phyloP scores from a whole-genome alignment of 2,113 vertebrate genomes.

The Hydrochoerus hydrochaeris region DNA sequence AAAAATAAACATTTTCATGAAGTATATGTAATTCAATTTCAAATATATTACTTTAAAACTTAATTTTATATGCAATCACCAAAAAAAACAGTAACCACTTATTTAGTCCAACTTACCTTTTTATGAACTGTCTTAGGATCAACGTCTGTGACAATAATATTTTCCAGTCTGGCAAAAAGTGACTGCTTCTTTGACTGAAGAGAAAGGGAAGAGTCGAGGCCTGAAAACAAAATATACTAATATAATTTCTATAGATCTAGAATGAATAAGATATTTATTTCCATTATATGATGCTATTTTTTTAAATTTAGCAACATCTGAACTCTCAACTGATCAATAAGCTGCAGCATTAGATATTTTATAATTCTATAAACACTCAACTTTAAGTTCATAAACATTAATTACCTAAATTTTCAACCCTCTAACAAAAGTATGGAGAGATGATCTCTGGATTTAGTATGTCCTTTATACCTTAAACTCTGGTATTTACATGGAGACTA shows the following conservation, averaged over 20 bases:
- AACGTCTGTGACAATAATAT: slow-evolving; percentile 94
- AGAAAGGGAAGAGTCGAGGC: slow-evolving; percentile 92
- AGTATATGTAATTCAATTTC: not conserved
- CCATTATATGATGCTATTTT: not conserved
- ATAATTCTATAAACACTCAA: slow-evolving; percentile 36
- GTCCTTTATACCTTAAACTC: not conserved
- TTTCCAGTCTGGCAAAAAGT: slow-evolving; percentile 92
- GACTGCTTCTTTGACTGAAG: slow-evolving; percentile 90
- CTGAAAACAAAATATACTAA: slow-evolving; percentile 81
- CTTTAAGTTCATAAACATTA: slow-evolving; percentile 31
- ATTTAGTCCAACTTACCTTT: slow-evolving; percentile 87
- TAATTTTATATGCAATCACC: not conserved
- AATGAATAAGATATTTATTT: slow-evolving; percentile 8
- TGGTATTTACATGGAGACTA: slow-evolving; percentile 31
- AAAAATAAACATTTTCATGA: not conserved
- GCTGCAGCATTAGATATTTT: not conserved
- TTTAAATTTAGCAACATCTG: slow-evolving; percentile 19
- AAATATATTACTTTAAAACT: slow-evolving; percentile 32
- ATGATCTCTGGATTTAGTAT: not conserved
- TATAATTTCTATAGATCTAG: not conserved
- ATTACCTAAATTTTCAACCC: slow-evolving; percentile 4
- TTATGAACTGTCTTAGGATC: slow-evolving; percentile 93
- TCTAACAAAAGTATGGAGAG: not conserved
- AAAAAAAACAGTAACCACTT: slow-evolving; percentile 49
- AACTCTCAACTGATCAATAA: slow-evolving; percentile 8